Percentiles rank a stretch among this genome's conserved stretches.
Evolutionary conservation across 2,888 invertebrate species (phyloP).

Genomic region (Eucera pruinosa): DNA sequence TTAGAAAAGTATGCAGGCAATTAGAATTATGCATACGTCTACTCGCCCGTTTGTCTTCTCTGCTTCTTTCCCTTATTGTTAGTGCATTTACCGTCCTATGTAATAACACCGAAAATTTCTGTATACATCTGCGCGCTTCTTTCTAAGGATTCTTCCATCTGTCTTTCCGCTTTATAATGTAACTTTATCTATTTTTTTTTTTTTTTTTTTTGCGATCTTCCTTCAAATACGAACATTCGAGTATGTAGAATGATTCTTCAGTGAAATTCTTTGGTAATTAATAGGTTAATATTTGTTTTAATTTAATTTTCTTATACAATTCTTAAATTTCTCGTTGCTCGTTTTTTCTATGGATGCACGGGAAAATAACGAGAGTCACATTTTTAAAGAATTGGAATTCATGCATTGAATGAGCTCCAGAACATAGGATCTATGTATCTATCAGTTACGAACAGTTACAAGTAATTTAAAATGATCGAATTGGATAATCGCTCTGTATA

Average conservation of each 20-base stretch:
- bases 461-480: too few relatives aligned
- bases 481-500: too few relatives aligned
- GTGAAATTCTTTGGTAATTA: neutral
- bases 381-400: too few relatives aligned
- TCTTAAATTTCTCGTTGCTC: too few relatives aligned
- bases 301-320: neutral
- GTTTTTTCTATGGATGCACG: too few relatives aligned
- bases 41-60: slow-evolving; percentile 15
- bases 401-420: too few relatives aligned
- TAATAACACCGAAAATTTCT: neutral
- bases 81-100: neutral
- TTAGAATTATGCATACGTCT: slow-evolving; percentile 37
- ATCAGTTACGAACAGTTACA: too few relatives aligned
- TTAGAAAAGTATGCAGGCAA: slow-evolving; percentile 48
- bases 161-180: neutral
- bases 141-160: slow-evolving; percentile 4
- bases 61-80: neutral
- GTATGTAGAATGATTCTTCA: too few relatives aligned
- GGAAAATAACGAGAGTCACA: too few relatives aligned
- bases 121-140: neutral
- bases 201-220: accelerated
- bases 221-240: too few relatives aligned
- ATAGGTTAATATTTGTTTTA: neutral
- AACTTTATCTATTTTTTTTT: neutral
- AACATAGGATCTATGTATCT: too few relatives aligned